Evolutionary conservation across 1,140 invertebrate species (phyloP), one percentile per base, ranked within the genome.

Genomic region (Nixonia krombeini): DNA sequence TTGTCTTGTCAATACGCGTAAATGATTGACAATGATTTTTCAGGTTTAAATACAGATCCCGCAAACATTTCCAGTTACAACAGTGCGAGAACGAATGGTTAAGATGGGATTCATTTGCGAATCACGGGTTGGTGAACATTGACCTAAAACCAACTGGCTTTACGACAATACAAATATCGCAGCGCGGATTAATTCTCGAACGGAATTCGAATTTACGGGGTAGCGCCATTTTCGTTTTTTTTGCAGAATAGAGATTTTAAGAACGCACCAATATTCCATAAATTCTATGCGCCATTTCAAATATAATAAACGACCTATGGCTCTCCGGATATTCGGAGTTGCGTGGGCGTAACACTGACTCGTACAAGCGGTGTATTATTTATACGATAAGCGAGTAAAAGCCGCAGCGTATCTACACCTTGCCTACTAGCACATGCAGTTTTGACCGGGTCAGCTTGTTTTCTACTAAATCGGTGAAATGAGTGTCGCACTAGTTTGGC

Each of bases 201-300:
- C n/a, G n/a, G n/a, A n/a, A n/a, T n/a, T n/a, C n/a, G n/a, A 37
- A 37, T 37, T 37, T 13, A 37, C 15, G 12, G 12, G 8, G 3
- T n/a, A 3, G 29, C 3, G 12, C 15, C 5, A 37, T 37, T 37
- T 37, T 37, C 17, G 5, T 37, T 16, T n/a, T n/a, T n/a, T n/a
- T n/a, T n/a, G n/a, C n/a, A 7, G 35, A 37, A 9, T 16, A 16
- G 35, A 16, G 35, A 37, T 37, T 37, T 37, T 37, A n/a, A 16
- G 35, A 16, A 37, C 35, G 35, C 17, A 16, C 17, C 35, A 16
- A 37, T 37, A 37, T 37, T 15, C 15, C 35, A 37, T 37, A 37
- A 37, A 37, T 37, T 37, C 3, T 16, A 15, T 13, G 17, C 12
- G 35, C 2, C 12, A 9, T 37, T 37, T 4, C 35, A 9, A 12